Conservation (phyloP, 2,888 invertebrate species). For the Limenitis camilla region DNA sequence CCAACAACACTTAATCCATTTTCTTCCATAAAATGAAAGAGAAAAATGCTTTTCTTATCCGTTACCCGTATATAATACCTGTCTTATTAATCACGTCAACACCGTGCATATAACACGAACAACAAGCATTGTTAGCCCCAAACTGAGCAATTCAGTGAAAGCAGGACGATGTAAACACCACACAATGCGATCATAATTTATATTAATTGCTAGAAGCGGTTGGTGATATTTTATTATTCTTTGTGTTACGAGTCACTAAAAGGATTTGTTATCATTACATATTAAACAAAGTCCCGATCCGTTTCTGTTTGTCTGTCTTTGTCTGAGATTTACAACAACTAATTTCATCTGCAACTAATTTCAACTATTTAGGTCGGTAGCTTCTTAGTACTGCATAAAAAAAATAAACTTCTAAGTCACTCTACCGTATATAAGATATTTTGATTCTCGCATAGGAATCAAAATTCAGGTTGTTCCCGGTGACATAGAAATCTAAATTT, state of each 20-base stretch:
- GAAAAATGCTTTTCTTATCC: not conserved
- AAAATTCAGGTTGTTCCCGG: no score
- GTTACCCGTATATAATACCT: slow-evolving; percentile 3
- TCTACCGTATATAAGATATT: no score
- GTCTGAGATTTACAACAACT: no score
- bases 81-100: slow-evolving; percentile 27
- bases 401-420: no score
- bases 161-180: slow-evolving; percentile 50
- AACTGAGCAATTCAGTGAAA: slow-evolving; percentile 42
- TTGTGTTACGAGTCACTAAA: not conserved
- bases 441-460: no score
- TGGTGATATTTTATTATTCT: slow-evolving; percentile 2
- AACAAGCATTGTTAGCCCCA: slow-evolving; percentile 41
- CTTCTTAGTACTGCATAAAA: no score
- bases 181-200: slow-evolving; percentile 27
- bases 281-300: no score
- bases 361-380: no score
- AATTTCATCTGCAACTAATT: no score
- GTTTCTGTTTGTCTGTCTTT: no score
- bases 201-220: slow-evolving; percentile 21
- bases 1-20: not conserved
- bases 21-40: not conserved
- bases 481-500: no score
- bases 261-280: no score
- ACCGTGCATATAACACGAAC: slow-evolving; percentile 22